Percentiles rank a stretch among this genome's conserved stretches.
Evolutionary conservation across 2,797 vertebrate genomes (phyloP).

Genomic region (Remorina albescens): DNA sequence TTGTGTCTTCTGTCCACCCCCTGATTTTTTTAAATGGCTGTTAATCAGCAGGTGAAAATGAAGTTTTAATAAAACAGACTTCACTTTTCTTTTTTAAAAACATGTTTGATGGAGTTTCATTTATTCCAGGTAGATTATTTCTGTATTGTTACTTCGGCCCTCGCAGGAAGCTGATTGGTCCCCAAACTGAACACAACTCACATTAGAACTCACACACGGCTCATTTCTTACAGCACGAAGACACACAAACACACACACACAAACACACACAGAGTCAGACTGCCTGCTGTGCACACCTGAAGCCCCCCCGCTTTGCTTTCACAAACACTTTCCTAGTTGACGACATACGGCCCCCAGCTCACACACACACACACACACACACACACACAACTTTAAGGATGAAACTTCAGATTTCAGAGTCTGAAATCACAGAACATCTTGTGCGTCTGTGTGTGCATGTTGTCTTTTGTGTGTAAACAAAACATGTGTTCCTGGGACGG

Average conservation of each 20-base stretch:
- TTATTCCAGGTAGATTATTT: neutral
- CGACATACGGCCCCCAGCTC: neutral
- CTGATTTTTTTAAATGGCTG: neutral
- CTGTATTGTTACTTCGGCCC: too few relatives aligned
- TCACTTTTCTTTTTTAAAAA: neutral
- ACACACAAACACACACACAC: neutral
- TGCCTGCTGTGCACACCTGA: conserved; percentile 1
- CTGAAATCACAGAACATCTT: conserved; percentile 1
- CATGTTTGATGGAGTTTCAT: neutral
- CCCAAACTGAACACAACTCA: neutral
- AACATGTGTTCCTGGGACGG: conserved; percentile 75
- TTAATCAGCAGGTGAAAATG: conserved; percentile 47
- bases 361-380: conserved; percentile 5
- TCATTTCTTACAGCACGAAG: neutral
- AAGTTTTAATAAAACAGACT: conserved; percentile 21
- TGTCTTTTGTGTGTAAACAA: conserved; percentile 27
- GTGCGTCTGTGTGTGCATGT: conserved; percentile 2
- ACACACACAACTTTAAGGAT: neutral
- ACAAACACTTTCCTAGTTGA: neutral
- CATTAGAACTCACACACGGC: neutral
- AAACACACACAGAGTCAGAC: neutral
- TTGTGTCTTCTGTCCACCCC: conserved; percentile 1
- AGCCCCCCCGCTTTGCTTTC: conserved; percentile 1
- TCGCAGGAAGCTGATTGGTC: too few relatives aligned
- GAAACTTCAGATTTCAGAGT: conserved; percentile 12